These are phyloP conservation scores for Gymnarchus niloticus DNA, from an alignment of 2,113 vertebrate species.

Conservation along the genomic window DNA sequence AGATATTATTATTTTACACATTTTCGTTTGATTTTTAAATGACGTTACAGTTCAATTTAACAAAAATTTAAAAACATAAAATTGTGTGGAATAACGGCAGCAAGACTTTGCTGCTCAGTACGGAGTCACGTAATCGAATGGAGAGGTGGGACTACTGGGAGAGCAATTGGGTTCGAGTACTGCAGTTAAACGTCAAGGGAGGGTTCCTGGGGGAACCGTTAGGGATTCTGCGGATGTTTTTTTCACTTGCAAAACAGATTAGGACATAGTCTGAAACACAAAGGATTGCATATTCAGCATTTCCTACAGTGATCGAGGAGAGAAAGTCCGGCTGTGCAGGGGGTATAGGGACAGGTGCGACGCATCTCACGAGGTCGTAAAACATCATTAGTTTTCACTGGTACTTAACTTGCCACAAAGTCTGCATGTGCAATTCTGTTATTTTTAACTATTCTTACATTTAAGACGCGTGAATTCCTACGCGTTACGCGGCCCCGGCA, in stretches of 20 bases:
- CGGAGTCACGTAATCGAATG: constrained; percentile 31
- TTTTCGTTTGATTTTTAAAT: neutral
- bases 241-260: constrained; percentile 76
- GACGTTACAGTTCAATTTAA: neutral
- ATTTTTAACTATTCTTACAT: neutral
- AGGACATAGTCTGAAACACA: constrained; percentile 61
- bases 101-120: neutral
- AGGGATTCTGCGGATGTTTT: constrained; percentile 60
- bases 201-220: constrained; percentile 60
- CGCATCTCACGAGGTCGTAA: neutral
- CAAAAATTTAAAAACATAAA: neutral
- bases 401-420: neutral
- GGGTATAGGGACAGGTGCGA: constrained; percentile 24
- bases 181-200: constrained; percentile 29
- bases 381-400: neutral
- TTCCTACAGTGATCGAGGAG: constrained; percentile 61
- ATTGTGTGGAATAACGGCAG: neutral
- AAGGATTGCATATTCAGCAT: constrained; percentile 58
- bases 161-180: neutral
- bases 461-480: neutral
- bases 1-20: neutral
- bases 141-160: neutral
- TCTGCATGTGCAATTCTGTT: neutral
- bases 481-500: no score
- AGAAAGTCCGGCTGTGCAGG: constrained; percentile 53